Base-by-base conservation (phyloP, 2,113 vertebrate genomes). In the Apistogramma diplotaenia region DNA sequence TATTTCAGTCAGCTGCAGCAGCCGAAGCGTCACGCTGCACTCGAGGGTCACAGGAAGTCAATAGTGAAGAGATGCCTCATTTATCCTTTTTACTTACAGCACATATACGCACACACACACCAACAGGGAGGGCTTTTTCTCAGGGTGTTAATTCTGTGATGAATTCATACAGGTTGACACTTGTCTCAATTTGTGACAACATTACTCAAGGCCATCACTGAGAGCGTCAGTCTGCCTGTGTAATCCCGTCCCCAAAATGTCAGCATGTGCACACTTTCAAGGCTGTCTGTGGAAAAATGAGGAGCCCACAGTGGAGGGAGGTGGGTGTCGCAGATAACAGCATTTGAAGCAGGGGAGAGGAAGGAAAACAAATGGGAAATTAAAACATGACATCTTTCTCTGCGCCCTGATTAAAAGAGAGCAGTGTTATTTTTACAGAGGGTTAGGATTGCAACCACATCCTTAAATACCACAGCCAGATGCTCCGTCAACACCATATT, bases 231-330 rank as follows among this genome's bases (percentile, higher is more conserved):
- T 60, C 77, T 76, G 84, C 60, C 65, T 59, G 76, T 87, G 82
- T 86, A 78, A 86, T 86, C 76, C 71, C 72, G 70, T 79, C 89
- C 87, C 76, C 82, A 89, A 93, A 92, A 93, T 92, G 90, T 93
- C 90, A 92, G 4, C 8, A 23, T 79, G 82, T 55, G 67, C 67
- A 85, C 79, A 25, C 80, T 71, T 76, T 80, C 85, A 77, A 85
- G 76, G 65, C 62, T 73, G 40, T 49, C 57, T 76, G 40, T 72
- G 78, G 57, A 76, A 76, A 79, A 84, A 83, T 79, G 58, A 87
- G 85, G 83, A 27, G 79, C 82, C 53, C 55, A 62, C 70, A 59
- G 40, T 15, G 60, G 16, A 65, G 71, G 59, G 25, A 73, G 74
- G 70, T 46, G 59, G 62, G 25, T 73, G 84, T 77, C 5, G 25